Conservation (phyloP, 2,888 invertebrate species). For the Ephialtes manifestator region DNA sequence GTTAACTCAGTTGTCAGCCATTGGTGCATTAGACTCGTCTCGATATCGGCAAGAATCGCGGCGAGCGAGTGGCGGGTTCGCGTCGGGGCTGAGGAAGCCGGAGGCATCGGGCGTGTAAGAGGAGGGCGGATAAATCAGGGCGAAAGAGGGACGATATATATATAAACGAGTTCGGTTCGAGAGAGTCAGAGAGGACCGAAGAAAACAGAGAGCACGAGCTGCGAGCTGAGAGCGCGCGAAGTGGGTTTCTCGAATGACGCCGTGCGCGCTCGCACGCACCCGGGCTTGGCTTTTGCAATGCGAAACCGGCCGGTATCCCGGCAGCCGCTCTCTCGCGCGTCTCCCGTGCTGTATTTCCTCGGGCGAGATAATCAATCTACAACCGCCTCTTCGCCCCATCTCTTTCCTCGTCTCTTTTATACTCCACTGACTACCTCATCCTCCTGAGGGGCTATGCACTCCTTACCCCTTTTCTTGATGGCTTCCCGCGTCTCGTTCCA, state of each 20-base stretch:
- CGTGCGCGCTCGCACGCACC: conserved; percentile 62
- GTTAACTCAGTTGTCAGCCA: conserved; percentile 16
- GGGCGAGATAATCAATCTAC: conserved; percentile 75
- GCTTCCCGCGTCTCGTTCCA: conserved; percentile 39
- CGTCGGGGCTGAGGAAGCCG: conserved; percentile 49
- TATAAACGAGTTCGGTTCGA: conserved; percentile 53
- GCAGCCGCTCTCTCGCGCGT: conserved; percentile 55
- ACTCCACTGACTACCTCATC: conserved; percentile 65
- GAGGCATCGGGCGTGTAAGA: conserved; percentile 51
- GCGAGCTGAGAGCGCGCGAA: conserved; percentile 38
- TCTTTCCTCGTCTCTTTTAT: conserved; percentile 55
- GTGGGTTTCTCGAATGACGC: conserved; percentile 62
- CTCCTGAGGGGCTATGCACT: conserved; percentile 59
- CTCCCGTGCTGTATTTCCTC: conserved; percentile 71
- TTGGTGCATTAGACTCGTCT: conserved; percentile 26
- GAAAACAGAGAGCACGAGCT: conserved; percentile 16
- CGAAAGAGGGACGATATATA: conserved; percentile 60
- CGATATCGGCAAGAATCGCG: conserved; percentile 53
- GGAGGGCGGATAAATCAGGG: conserved; percentile 64
- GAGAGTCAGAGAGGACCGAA: conserved; percentile 28
- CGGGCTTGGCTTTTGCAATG: conserved; percentile 66
- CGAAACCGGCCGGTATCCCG: conserved; percentile 56
- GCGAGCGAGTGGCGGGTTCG: conserved; percentile 24
- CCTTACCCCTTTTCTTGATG: conserved; percentile 62
- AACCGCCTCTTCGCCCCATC: conserved; percentile 69